phyloP scores from a whole-genome alignment of 2,113 vertebrate genomes.

The Lutjanus erythropterus region DNA sequence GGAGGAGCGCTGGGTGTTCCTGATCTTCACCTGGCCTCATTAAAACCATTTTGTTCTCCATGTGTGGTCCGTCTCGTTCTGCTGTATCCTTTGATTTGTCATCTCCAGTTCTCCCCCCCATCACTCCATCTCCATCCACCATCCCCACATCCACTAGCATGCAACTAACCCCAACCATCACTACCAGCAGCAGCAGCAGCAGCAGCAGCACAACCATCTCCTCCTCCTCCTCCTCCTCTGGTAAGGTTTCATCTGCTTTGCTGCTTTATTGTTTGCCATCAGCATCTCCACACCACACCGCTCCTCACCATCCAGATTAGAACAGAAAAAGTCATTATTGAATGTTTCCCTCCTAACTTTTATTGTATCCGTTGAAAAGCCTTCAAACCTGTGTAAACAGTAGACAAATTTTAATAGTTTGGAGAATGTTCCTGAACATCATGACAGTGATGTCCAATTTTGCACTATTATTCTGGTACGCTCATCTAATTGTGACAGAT shows the following conservation, averaged over 20 bases:
- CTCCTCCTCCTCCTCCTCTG: conserved; percentile 45
- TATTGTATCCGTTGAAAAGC: background rate
- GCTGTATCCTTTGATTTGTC: conserved; percentile 51
- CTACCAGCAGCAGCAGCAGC: conserved; percentile 1
- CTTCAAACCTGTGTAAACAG: too few species aligned
- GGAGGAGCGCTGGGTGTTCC: background rate
- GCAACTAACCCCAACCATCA: conserved; percentile 64
- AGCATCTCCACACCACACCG: background rate
- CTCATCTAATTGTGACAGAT: background rate
- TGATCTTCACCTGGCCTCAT: background rate
- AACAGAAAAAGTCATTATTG: background rate
- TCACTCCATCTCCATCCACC: conserved; percentile 55
- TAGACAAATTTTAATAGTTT: too few species aligned
- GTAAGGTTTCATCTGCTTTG: conserved; percentile 63
- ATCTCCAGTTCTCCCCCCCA: conserved; percentile 69
- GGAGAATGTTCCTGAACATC: too few species aligned
- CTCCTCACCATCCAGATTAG: background rate
- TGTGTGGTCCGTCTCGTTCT: conserved; percentile 26
- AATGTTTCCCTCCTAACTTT: too few species aligned
- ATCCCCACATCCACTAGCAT: conserved; percentile 67
- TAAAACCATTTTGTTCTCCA: conserved; percentile 17
- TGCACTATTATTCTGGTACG: background rate
- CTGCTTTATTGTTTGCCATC: conserved; percentile 6
- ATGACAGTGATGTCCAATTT: too few species aligned
- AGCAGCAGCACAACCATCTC: conserved; percentile 32